Conservation (phyloP, 2,888 invertebrate genomes). For the Priapulus caudatus region DNA sequence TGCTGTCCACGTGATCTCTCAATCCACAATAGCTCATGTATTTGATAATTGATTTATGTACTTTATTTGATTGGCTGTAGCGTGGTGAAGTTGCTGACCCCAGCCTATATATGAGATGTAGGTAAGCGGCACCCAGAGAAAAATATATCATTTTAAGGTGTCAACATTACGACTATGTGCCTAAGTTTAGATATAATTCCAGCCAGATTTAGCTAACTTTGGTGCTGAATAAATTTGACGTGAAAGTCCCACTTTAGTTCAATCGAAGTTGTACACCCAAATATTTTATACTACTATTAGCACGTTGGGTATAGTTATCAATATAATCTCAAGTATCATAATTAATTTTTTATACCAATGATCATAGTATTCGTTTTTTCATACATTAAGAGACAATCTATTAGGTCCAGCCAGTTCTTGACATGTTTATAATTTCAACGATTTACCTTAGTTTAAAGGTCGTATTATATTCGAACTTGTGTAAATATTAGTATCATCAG, state of each 20-base stretch:
- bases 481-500: not conserved
- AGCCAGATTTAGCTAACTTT: not conserved
- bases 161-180: too few relatives aligned
- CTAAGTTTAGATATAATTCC: not conserved
- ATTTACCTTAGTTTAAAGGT: not conserved
- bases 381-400: not conserved
- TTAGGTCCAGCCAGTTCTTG: not conserved
- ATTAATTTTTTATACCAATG: not conserved
- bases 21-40: too few relatives aligned
- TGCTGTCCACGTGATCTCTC: too few relatives aligned
- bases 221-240: not conserved
- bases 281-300: not conserved
- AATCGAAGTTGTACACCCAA: not conserved
- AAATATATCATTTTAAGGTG: too few relatives aligned
- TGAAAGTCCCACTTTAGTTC: not conserved
- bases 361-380: not conserved
- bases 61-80: too few relatives aligned
- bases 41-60: too few relatives aligned
- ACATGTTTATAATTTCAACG: not conserved
- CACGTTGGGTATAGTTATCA: too few relatives aligned
- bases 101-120: too few relatives aligned
- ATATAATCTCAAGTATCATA: too few relatives aligned
- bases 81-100: too few relatives aligned
- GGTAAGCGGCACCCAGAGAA: too few relatives aligned
- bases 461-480: not conserved